phyloP scores from a whole-genome alignment of 2,797 vertebrate genomes.

The Bovichtus diacanthus region DNA sequence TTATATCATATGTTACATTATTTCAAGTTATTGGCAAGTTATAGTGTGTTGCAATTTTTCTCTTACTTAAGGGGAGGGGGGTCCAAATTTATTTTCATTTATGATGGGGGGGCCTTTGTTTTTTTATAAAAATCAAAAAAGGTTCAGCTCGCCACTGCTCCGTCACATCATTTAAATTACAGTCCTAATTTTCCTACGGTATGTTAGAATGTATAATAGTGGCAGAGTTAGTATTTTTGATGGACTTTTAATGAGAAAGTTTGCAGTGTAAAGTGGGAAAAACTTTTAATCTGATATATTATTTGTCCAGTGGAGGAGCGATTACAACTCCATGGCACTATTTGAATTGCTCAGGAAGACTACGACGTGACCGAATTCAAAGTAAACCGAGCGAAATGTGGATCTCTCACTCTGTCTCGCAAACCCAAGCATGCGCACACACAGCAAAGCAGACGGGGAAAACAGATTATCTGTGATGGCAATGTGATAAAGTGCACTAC shows the following conservation, averaged over 20 bases:
- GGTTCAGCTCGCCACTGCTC: not conserved
- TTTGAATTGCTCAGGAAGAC: not conserved
- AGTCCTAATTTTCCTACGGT: not conserved
- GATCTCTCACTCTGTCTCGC: not conserved
- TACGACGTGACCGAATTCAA: conserved; percentile 9
- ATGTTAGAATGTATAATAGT: not conserved
- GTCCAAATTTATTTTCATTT: too few relatives aligned
- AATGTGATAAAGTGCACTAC: conserved; percentile 45
- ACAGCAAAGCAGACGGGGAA: conserved; percentile 18
- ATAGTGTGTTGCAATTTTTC: too few relatives aligned
- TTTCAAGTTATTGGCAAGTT: not conserved
- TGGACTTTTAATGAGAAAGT: not conserved
- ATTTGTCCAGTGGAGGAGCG: not conserved
- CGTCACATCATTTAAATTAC: too few relatives aligned
- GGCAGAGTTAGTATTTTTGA: not conserved
- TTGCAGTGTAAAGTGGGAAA: not conserved
- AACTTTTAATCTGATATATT: not conserved
- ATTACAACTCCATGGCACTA: not conserved
- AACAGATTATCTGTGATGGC: conserved; percentile 41
- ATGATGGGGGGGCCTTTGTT: not conserved
- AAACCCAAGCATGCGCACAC: conserved; percentile 1
- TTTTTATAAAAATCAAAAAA: not conserved
- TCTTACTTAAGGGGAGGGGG: too few relatives aligned
- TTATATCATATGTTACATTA: not conserved
- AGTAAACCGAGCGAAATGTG: not conserved